A percentile compares a stretch with the other conserved stretches of the same genome.
Evolutionary conservation across 2,888 invertebrate genomes (phyloP).

Genomic region (Zeuzera pyrina): DNA sequence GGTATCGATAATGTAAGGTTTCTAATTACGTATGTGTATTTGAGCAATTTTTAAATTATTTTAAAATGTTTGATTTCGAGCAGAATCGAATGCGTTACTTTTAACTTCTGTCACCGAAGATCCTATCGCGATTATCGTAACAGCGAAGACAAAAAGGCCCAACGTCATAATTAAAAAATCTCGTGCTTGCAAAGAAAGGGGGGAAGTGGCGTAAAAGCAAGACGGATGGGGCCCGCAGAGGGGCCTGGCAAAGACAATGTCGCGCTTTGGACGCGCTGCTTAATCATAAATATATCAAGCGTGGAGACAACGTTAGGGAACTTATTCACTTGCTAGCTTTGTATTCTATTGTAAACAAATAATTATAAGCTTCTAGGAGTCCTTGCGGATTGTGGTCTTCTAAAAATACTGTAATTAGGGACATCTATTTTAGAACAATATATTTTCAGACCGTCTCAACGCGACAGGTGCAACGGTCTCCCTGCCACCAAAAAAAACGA

Average conservation of each 20-base stretch:
- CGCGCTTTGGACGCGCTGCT: slow-evolving; percentile 60
- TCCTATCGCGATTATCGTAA: slow-evolving; percentile 18
- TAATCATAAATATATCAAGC: slow-evolving; percentile 73
- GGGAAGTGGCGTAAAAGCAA: slow-evolving; percentile 54
- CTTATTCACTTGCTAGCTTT: slow-evolving; percentile 25
- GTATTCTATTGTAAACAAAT: too few species aligned
- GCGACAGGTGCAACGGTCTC: too few species aligned
- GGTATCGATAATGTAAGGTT: too few species aligned
- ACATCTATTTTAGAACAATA: too few species aligned
- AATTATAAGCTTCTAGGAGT: too few species aligned
- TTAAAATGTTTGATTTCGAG: not conserved
- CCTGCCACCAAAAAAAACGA: too few species aligned
- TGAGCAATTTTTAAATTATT: too few species aligned
- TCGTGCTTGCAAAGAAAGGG: slow-evolving; percentile 68
- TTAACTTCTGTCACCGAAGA: slow-evolving; percentile 1
- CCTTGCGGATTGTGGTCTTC: too few species aligned
- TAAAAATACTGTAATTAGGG: too few species aligned
- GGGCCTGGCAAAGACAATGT: slow-evolving; percentile 63
- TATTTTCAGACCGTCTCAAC: too few species aligned
- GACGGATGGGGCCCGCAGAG: slow-evolving; percentile 66
- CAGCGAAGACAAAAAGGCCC: slow-evolving; percentile 61
- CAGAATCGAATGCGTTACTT: not conserved
- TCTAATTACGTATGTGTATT: too few species aligned
- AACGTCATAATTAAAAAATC: slow-evolving; percentile 74
- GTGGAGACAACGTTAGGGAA: slow-evolving; percentile 33